These are phyloP conservation scores for Lutra lutra DNA, from an alignment of 2,797 vertebrate genomes.

Conservation along the genomic window DNA sequence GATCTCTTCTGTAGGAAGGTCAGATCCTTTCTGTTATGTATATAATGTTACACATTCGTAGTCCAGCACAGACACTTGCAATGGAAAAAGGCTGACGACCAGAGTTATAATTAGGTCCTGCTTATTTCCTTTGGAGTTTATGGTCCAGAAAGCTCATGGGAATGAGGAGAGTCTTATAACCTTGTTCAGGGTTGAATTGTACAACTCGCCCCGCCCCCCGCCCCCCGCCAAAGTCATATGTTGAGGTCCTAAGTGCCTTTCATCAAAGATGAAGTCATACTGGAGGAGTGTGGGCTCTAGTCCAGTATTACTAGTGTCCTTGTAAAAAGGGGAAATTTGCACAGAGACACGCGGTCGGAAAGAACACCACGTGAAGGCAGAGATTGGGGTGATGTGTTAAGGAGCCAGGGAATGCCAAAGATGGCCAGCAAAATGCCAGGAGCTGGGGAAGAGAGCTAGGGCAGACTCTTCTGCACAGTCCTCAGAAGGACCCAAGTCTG, in stretches of 20 bases:
- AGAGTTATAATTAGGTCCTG: background rate
- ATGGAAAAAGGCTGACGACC: background rate
- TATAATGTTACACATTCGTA: background rate
- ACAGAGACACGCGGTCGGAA: background rate
- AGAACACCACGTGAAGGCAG: background rate
- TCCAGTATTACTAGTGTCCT: background rate
- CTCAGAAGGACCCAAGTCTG: background rate
- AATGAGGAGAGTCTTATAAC: background rate
- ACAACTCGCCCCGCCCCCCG: rapidly evolving
- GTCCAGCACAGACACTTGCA: background rate
- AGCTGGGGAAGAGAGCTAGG: too few relatives aligned
- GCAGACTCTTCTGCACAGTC: background rate
- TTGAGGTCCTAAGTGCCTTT: background rate
- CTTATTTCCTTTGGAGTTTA: conserved; percentile 1
- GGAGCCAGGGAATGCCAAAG: background rate
- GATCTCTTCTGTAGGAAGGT: background rate
- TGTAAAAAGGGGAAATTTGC: background rate
- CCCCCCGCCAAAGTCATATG: rapidly evolving
- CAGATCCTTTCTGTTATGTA: background rate
- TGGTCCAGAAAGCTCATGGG: conserved; percentile 8
- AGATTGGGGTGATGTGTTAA: background rate
- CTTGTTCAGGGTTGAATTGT: background rate
- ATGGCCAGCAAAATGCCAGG: background rate
- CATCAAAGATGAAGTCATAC: background rate
- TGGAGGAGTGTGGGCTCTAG: background rate